These are phyloP conservation scores for Quadroppia sp. DNA, from an alignment of 2,888 invertebrate species.

Conservation along the genomic window DNA sequence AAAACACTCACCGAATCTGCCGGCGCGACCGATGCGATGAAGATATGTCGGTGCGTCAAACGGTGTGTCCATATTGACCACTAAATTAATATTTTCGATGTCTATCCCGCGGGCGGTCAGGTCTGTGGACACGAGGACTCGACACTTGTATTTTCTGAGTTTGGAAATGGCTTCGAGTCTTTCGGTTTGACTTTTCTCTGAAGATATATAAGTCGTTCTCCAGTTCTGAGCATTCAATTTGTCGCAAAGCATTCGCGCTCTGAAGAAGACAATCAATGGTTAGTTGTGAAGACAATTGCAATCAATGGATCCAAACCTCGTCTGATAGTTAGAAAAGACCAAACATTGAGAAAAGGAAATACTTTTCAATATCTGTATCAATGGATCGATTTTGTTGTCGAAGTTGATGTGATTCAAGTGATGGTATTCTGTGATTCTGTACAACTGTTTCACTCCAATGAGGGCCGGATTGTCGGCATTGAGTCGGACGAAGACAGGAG, in stretches of 20 bases:
- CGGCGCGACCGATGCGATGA: constrained; percentile 92
- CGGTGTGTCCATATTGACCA: constrained; percentile 87
- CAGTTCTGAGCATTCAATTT: constrained; percentile 68
- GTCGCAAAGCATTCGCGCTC: constrained; percentile 73
- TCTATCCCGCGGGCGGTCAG: constrained; percentile 85
- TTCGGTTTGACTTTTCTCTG: constrained; percentile 71
- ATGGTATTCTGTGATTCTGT: constrained; percentile 55
- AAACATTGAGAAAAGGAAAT: constrained; percentile 82
- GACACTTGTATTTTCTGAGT: constrained; percentile 72
- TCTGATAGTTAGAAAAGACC: constrained; percentile 83
- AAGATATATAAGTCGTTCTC: constrained; percentile 57
- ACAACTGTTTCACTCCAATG: constrained; percentile 74
- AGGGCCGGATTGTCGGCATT: constrained; percentile 63
- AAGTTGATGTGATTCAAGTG: constrained; percentile 52
- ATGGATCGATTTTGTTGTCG: constrained; percentile 51
- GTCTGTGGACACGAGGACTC: constrained; percentile 82
- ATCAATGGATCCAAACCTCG: constrained; percentile 51
- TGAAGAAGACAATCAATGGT: constrained; percentile 51
- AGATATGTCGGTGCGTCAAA: constrained; percentile 74
- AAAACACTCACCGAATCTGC: constrained; percentile 68
- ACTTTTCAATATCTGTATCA: constrained; percentile 61
- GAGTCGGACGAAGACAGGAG: constrained; percentile 70
- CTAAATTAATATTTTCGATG: constrained; percentile 83
- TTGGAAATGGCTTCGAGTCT: constrained; percentile 70
- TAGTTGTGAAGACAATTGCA: not conserved